Conservation (phyloP, 2,113 vertebrate genomes). For the Melozone crissalis region DNA sequence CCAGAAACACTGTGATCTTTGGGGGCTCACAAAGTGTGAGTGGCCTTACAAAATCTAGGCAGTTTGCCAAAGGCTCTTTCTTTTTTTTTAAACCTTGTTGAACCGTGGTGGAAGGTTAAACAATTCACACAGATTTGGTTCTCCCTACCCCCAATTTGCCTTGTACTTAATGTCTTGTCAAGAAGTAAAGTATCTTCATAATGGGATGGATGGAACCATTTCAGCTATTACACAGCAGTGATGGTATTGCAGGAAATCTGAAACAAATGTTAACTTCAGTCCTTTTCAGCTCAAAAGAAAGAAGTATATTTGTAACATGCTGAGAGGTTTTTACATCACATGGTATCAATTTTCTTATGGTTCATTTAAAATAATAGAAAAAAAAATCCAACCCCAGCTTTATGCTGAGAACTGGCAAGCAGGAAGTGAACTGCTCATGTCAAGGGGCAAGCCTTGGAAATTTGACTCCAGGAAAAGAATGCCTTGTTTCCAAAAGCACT, state of each 20-base stretch:
- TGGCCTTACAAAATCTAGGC: conserved; percentile 69
- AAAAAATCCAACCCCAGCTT: neutral
- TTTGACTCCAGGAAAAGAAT: neutral
- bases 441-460: neutral
- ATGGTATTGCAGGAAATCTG: conserved; percentile 42
- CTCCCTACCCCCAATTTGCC: conserved; percentile 25
- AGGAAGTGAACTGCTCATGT: neutral
- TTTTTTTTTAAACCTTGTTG: conserved; percentile 8
- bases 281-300: neutral
- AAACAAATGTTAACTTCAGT: conserved; percentile 42
- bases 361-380: neutral
- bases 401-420: neutral
- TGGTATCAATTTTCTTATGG: neutral
- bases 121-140: conserved; percentile 75
- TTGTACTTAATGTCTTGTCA: conserved; percentile 56
- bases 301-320: neutral
- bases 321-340: conserved; percentile 28
- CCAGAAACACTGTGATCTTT: conserved; percentile 54
- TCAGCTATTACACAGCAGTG: conserved; percentile 33
- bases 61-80: conserved; percentile 54
- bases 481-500: neutral
- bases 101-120: conserved; percentile 76
- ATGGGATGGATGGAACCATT: conserved; percentile 49
- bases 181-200: conserved; percentile 55
- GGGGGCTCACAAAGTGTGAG: conserved; percentile 41